Evolutionary conservation across 1,140 invertebrate species (phyloP).

Genomic region (Neodiprion lecontei): DNA sequence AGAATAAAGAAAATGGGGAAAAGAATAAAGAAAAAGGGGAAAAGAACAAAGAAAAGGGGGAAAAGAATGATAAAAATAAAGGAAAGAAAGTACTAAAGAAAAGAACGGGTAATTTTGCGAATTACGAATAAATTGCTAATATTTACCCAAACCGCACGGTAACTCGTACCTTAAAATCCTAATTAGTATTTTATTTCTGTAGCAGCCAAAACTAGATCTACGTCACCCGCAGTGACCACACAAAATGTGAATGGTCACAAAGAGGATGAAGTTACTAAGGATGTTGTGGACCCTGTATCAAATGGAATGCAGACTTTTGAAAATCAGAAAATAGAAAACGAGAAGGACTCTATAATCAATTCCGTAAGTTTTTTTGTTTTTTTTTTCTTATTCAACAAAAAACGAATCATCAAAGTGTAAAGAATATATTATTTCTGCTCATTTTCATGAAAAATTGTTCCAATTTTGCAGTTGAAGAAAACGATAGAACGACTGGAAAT

Average conservation of each 20-base stretch:
- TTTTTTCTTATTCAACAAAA: neutral
- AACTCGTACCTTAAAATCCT: slow-evolving; percentile 9
- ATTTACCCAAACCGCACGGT: neutral
- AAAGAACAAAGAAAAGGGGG: slow-evolving; percentile 16
- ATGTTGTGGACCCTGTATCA: slow-evolving; percentile 16
- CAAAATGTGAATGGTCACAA: neutral
- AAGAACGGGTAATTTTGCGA: slow-evolving; percentile 21
- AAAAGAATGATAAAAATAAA: slow-evolving; percentile 6
- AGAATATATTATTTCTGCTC: slow-evolving; percentile 15
- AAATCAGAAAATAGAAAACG: slow-evolving; percentile 31
- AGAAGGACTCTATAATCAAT: slow-evolving; percentile 33
- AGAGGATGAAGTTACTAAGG: slow-evolving; percentile 20
- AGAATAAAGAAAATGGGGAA: slow-evolving; percentile 9
- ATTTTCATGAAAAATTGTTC: slow-evolving; percentile 18
- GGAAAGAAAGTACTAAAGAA: slow-evolving; percentile 27
- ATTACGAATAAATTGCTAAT: neutral
- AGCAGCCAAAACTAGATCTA: neutral
- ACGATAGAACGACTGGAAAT: slow-evolving; percentile 49
- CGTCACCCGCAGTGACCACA: neutral
- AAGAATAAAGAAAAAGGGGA: slow-evolving; percentile 11
- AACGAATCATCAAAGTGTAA: neutral
- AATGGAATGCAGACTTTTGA: slow-evolving; percentile 18
- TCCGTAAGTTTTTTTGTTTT: slow-evolving; percentile 28
- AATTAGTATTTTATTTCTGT: slow-evolving; percentile 17
- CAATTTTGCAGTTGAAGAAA: slow-evolving; percentile 41